Conservation (phyloP, 2,113 vertebrate genomes). For the Forbesichthys agassizii region DNA sequence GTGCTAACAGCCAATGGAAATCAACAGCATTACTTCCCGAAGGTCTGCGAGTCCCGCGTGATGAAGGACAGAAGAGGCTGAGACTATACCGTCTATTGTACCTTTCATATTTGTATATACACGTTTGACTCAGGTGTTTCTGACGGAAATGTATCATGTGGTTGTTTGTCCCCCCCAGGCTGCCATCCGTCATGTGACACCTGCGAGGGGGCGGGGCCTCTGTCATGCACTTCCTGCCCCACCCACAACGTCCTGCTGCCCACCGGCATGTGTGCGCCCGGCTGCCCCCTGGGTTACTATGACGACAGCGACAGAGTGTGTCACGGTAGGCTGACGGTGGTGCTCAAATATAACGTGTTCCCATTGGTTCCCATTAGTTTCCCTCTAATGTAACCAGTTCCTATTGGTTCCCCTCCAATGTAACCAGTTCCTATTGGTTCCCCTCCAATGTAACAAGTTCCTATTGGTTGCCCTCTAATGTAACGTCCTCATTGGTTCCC, state of each 20-base stretch:
- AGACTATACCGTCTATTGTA: too few relatives aligned
- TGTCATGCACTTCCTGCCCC: constrained; percentile 83
- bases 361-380: too few relatives aligned
- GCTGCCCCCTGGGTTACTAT: constrained; percentile 83
- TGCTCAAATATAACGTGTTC: neutral
- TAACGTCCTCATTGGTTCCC: too few relatives aligned
- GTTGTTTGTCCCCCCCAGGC: constrained; percentile 64
- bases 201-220: constrained; percentile 78
- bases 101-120: neutral
- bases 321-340: constrained; percentile 74
- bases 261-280: constrained; percentile 73
- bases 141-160: neutral
- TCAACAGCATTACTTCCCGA: too few relatives aligned
- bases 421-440: too few relatives aligned
- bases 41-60: too few relatives aligned
- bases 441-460: too few relatives aligned
- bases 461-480: too few relatives aligned
- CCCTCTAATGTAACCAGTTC: too few relatives aligned
- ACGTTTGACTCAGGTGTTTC: neutral
- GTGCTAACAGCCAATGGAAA: too few relatives aligned
- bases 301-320: constrained; percentile 75
- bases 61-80: too few relatives aligned
- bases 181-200: constrained; percentile 87
- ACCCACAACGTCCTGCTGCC: constrained; percentile 73
- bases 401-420: too few relatives aligned